These are phyloP conservation scores for Lycocorax pyrrhopterus DNA, from an alignment of 2,113 vertebrate species.

Conservation along the genomic window DNA sequence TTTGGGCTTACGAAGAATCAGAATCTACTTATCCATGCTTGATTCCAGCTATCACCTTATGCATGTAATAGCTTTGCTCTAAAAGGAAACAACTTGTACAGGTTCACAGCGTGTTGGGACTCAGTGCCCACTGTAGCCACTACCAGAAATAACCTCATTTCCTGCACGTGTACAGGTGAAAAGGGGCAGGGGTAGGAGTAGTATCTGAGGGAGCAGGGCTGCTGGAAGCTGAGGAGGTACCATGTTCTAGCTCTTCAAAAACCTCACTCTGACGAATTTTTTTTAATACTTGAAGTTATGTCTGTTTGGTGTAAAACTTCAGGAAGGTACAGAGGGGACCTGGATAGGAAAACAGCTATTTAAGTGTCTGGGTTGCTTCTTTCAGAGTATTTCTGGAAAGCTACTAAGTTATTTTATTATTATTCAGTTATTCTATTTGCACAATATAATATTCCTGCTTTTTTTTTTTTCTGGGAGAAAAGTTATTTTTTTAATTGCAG, in stretches of 20 bases:
- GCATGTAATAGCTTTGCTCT: not conserved
- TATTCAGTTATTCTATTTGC: not conserved
- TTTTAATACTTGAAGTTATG: not conserved
- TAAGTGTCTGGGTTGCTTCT: not conserved
- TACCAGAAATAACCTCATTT: not conserved
- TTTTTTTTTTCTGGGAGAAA: not conserved
- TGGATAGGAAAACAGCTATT: not conserved
- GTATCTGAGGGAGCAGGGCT: not conserved
- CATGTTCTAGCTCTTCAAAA: not conserved
- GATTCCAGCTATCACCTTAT: not conserved
- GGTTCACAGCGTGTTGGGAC: fast-evolving
- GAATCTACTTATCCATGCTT: not conserved
- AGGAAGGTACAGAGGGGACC: not conserved
- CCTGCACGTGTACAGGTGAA: not conserved
- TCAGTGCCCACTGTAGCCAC: not conserved
- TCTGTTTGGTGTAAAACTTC: not conserved
- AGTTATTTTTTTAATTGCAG: not conserved
- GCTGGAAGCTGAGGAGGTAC: not conserved
- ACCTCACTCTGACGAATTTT: not conserved
- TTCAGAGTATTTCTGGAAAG: not conserved
- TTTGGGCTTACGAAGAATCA: not conserved
- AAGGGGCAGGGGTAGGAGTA: not conserved
- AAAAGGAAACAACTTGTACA: not conserved
- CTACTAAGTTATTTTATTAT: not conserved
- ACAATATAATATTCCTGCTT: not conserved